Percentiles rank a stretch among this genome's conserved stretches.
Evolutionary conservation across 2,888 invertebrate species (phyloP).

Genomic region (Sinopyrophorus schimmeli): DNA sequence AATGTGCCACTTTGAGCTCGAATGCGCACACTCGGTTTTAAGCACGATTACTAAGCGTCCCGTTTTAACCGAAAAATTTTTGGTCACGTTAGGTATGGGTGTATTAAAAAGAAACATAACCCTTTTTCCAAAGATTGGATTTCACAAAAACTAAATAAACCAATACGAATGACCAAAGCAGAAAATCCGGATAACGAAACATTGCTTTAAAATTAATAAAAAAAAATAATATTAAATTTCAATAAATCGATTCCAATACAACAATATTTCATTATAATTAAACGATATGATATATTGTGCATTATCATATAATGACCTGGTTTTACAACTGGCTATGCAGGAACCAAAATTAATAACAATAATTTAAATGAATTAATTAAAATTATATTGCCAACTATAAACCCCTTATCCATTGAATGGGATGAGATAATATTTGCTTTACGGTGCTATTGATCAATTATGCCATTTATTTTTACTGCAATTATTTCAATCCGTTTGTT

Average conservation of each 20-base stretch:
- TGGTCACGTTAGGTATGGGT: too few species aligned
- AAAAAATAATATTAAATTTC: too few species aligned
- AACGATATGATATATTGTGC: constrained; percentile 31
- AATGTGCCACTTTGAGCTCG: too few species aligned
- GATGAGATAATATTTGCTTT: constrained; percentile 19
- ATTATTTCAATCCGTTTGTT: constrained; percentile 20
- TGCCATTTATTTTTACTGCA: constrained; percentile 13
- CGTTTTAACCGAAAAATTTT: too few species aligned
- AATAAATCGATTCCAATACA: constrained; percentile 31
- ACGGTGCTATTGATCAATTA: constrained; percentile 19
- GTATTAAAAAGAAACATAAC: too few species aligned
- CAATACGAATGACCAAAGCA: too few species aligned
- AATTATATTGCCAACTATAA: constrained; percentile 18
- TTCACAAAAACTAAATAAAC: too few species aligned
- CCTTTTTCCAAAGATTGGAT: too few species aligned
- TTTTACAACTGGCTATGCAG: constrained; percentile 21
- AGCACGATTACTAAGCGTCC: too few species aligned
- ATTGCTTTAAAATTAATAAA: too few species aligned
- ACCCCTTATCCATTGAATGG: constrained; percentile 14
- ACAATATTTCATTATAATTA: constrained; percentile 34
- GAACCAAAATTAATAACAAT: constrained; percentile 20
- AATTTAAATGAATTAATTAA: constrained; percentile 21
- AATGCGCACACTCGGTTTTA: too few species aligned
- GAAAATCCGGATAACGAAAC: too few species aligned
- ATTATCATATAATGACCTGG: constrained; percentile 30